Base-by-base conservation (phyloP, 2,113 vertebrate genomes). In the Calcarius ornatus region DNA sequence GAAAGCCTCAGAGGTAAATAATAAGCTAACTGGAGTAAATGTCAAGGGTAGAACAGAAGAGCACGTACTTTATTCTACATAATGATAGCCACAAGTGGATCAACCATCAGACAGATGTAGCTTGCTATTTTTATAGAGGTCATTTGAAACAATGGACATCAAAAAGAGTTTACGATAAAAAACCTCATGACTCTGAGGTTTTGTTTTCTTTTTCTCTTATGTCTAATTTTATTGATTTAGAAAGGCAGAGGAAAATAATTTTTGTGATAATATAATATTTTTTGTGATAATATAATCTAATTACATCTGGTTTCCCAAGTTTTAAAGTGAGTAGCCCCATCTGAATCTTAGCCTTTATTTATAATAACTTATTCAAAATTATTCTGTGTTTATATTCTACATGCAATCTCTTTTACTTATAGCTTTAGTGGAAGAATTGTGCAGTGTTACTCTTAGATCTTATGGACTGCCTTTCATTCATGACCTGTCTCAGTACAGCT, bases 401-500 rank as follows among this genome's bases (percentile, higher is more conserved):
- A 38, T 66, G 13, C 2, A 33, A 13, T 24, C 8, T 42, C 10
- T 64, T 45, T 53, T 50, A 40, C 6, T 56, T 14, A 47, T 28
- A 12, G 10, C 3, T 77, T 69, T 73, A 65, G 15, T 69, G 17
- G 27, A 72, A 60, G 19, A 86, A 50, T 12, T 85, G 42, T 25
- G 7, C 6, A 68, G 31, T 70, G 5, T 59, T 54, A 31, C 5
- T 77, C 6, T 70, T 65, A 45, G 31, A 35, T 75, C 6, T 59
- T 60, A 51, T 8, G 9, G 14, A 14, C 7, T 69, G 3, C 25
- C 4, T 66, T 7, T 59, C 4, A 54, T 30, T 54, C 38, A 66
- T 0, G 0, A 53, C 9, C 17, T 80, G 5, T 20, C 24, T 48
- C 37, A 57, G 24, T 3, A 42, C 12, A 76, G 15, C 10, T 57